Conservation (phyloP, 2,888 invertebrate species). For the Agriopis marginaria region DNA sequence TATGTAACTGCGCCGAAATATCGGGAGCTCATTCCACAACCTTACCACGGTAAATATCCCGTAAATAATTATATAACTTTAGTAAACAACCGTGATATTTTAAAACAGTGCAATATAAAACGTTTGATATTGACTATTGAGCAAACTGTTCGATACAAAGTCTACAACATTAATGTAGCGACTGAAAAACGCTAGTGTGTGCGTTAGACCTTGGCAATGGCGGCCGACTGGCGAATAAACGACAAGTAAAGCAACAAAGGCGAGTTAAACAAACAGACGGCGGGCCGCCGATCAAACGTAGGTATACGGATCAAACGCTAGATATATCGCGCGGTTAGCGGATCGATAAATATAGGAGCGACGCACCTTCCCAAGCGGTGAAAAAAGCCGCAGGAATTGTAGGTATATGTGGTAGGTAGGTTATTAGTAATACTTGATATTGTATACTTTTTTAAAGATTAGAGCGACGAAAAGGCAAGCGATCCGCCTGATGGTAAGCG, state of each 20-base stretch:
- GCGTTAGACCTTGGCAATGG: constrained; percentile 45
- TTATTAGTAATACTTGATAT: too few relatives aligned
- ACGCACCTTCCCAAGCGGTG: constrained; percentile 4
- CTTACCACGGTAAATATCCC: too few relatives aligned
- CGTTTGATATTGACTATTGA: not conserved
- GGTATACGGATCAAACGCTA: constrained; percentile 13
- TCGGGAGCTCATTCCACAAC: too few relatives aligned
- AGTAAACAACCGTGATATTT: too few relatives aligned
- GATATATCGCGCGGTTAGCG: constrained; percentile 26
- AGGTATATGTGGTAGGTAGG: too few relatives aligned
- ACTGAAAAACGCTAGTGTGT: constrained; percentile 1
- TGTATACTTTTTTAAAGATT: too few relatives aligned
- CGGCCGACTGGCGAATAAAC: constrained; percentile 43
- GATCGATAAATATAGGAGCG: constrained; percentile 33
- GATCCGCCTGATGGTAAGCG: too few relatives aligned
- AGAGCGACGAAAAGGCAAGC: too few relatives aligned
- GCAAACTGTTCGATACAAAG: not conserved
- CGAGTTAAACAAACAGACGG: constrained; percentile 47
- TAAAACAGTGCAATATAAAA: not conserved
- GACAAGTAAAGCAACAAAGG: constrained; percentile 40
- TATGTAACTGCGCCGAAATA: too few relatives aligned
- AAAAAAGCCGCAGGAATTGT: not conserved
- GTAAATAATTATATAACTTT: too few relatives aligned
- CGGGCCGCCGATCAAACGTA: constrained; percentile 34
- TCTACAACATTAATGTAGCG: not conserved